Evolutionary conservation across 2,888 invertebrate species (phyloP).

Genomic region (Drosophila falleni): DNA sequence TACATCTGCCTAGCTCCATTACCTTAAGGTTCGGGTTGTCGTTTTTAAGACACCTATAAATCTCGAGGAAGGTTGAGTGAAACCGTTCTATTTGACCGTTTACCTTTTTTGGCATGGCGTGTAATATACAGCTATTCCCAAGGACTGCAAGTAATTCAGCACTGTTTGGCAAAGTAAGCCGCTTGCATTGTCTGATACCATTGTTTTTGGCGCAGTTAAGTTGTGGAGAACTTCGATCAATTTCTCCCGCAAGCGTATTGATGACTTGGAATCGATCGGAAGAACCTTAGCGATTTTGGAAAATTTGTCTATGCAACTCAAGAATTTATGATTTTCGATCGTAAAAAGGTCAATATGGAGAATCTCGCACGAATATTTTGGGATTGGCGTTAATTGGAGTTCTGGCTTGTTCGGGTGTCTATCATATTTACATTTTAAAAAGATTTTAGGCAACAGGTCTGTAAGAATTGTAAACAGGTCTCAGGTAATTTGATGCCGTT

Average conservation of each 20-base stretch:
- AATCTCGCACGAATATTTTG: not conserved
- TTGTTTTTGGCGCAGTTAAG: no score
- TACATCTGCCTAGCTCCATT: not conserved
- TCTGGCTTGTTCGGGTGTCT: not conserved
- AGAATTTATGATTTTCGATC: not conserved
- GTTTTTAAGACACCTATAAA: not conserved
- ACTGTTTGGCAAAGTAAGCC: no score
- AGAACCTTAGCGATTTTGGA: no score
- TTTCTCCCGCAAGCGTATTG: no score
- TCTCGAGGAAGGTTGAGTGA: conserved; percentile 1
- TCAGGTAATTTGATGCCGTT: not conserved
- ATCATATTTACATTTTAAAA: not conserved
- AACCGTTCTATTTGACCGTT: not conserved
- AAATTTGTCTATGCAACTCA: not conserved
- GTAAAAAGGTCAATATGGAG: not conserved
- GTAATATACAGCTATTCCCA: not conserved
- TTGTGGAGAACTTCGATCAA: no score
- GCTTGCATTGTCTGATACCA: no score
- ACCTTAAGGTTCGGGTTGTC: not conserved
- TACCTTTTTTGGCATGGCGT: not conserved
- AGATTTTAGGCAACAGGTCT: not conserved
- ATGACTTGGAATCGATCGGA: no score
- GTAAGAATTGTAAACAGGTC: not conserved
- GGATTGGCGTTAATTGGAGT: not conserved
- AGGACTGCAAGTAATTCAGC: no score